Percentiles rank a stretch among this genome's conserved stretches.
Conservation (phyloP, 2,113 vertebrate genomes). For the Trematomus loennbergii region DNA sequence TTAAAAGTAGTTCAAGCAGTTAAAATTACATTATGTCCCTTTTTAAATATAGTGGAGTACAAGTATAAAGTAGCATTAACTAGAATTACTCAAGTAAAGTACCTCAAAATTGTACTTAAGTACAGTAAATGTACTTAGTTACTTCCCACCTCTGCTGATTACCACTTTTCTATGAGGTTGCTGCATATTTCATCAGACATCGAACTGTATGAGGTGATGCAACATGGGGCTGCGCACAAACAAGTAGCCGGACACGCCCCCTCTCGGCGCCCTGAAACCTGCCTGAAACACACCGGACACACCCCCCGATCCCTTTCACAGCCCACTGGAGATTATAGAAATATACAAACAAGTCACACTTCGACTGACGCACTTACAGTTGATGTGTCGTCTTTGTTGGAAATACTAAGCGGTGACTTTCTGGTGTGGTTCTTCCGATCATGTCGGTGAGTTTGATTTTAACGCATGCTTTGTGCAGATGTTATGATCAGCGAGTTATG, state of each 20-base stretch:
- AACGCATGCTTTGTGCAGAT: neutral
- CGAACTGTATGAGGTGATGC: constrained; percentile 65
- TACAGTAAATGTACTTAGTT: too few species aligned
- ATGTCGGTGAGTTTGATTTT: constrained; percentile 76
- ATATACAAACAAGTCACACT: neutral
- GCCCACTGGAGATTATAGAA: neutral
- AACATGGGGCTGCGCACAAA: constrained; percentile 62
- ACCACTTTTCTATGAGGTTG: constrained; percentile 3
- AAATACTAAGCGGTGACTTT: neutral
- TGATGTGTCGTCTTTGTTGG: neutral
- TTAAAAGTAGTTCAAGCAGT: too few species aligned
- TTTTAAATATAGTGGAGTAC: too few species aligned
- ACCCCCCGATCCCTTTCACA: neutral
- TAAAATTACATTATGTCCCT: too few species aligned
- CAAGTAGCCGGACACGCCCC: constrained; percentile 66
- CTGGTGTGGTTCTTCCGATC: too few species aligned
- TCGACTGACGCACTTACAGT: neutral
- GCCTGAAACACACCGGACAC: constrained; percentile 37
- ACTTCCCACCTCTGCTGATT: neutral
- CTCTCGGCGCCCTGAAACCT: constrained; percentile 28
- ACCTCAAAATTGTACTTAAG: too few species aligned
- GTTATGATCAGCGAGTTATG: constrained; percentile 13
- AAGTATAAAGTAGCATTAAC: too few species aligned
- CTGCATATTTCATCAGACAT: constrained; percentile 73
- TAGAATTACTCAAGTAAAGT: too few species aligned